Evolutionary conservation across 2,888 invertebrate species (phyloP).

Genomic region (Notodonta dromedarius): DNA sequence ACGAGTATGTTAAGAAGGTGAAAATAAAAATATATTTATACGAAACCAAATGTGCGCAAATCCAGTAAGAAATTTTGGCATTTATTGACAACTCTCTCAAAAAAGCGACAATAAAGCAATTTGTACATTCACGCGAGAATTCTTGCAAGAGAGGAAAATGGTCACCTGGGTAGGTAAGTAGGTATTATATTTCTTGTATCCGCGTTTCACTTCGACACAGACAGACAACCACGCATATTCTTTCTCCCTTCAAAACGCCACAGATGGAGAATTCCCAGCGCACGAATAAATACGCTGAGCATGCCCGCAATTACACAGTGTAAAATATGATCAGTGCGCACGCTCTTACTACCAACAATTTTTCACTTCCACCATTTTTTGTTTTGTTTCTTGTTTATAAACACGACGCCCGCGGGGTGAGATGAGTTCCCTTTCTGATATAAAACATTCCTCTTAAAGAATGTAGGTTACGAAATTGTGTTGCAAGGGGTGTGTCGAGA

Average conservation of each 20-base stretch:
- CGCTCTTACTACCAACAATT: conserved; percentile 35
- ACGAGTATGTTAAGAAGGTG: too few relatives aligned
- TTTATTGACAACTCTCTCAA: too few relatives aligned
- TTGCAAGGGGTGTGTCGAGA: background rate
- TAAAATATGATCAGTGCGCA: conserved; percentile 44
- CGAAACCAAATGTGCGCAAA: too few relatives aligned
- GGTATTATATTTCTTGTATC: background rate
- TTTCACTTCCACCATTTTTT: conserved; percentile 39
- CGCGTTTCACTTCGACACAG: background rate
- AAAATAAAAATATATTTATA: too few relatives aligned
- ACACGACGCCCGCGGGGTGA: conserved; percentile 24
- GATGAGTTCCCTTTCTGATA: conserved; percentile 25
- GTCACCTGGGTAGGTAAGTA: background rate
- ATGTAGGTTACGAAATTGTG: conserved; percentile 2
- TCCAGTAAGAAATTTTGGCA: too few relatives aligned
- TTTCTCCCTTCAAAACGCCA: background rate
- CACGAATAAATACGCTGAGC: conserved; percentile 14
- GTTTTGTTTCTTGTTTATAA: conserved; percentile 42
- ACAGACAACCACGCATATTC: background rate
- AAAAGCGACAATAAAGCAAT: too few relatives aligned
- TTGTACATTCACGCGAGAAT: too few relatives aligned
- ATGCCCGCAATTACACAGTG: conserved; percentile 46
- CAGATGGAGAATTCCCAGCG: background rate
- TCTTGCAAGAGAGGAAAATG: too few relatives aligned
- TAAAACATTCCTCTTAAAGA: conserved; percentile 23